Base-by-base conservation (phyloP, 2,113 vertebrate genomes). In the Bostrychus sinensis region DNA sequence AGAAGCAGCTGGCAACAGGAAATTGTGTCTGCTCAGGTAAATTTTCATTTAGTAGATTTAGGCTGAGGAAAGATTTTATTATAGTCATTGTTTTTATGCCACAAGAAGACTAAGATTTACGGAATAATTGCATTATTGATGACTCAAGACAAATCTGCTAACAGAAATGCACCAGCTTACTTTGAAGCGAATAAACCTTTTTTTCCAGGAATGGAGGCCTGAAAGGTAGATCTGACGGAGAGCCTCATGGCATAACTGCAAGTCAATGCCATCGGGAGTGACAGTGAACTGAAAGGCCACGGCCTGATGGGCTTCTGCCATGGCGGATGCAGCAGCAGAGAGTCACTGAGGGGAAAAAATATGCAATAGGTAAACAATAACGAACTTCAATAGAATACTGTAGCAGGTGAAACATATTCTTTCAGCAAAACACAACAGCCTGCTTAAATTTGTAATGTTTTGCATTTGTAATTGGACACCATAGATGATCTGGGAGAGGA, bases 221-320 rank as follows among this genome's bases (percentile, higher is more conserved):
- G 96, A 98, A 0, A 98, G 92, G 72, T 95, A 98, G 81, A 98
- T 93, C 59, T 98, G 96, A 25, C 90, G 94, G 2, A 98, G 94
- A 1, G 96, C 96, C 76, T 98, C 95, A 7, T 97, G 95, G 86
- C 94, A 96, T 86, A 98, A 91, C 3, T 92, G 94, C 5, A 98
- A 86, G 86, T 98, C 96, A 8, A 98, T 98, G 6, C 96, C 96
- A 60, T 98, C 96, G 0, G 96, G 96, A 10, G 93, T 93, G 84
- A 98, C 96, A 0, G 96, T 98, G 86, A 98, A 98, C 77, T 98
- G 96, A 71, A 98, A 98, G 61, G 96, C 96, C 73, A 98, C 96
- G 0, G 96, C 96, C 89, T 98, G 96, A 74, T 98, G 96, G 11
- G 96, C 96, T 92, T 98, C 96, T 63, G 96, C 96, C 96, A 98